phyloP scores from a whole-genome alignment of 2,888 invertebrate species.

The Drepana falcataria region DNA sequence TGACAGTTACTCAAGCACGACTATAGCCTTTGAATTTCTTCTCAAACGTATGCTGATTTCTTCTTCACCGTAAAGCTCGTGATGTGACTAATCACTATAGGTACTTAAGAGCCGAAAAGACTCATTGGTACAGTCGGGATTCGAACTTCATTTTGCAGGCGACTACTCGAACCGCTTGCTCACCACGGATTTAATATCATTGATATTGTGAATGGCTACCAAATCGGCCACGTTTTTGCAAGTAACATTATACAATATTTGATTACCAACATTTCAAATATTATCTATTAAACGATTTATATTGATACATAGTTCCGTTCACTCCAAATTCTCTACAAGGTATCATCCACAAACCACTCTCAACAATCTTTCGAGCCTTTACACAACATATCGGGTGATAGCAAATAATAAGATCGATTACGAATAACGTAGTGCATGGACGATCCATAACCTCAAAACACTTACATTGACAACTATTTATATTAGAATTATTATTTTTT shows the following conservation, averaged over 20 bases:
- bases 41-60: too few species aligned
- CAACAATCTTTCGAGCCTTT: neutral
- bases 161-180: too few species aligned
- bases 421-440: conserved; percentile 6
- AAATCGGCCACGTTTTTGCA: conserved; percentile 18
- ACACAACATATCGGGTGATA: neutral
- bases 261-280: conserved; percentile 1
- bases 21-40: too few species aligned
- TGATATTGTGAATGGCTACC: too few species aligned
- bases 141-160: too few species aligned
- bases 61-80: too few species aligned
- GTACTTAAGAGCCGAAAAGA: too few species aligned
- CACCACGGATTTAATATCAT: too few species aligned
- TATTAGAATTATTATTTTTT: conserved; percentile 20
- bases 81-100: too few species aligned
- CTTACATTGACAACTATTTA: conserved; percentile 27
- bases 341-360: conserved; percentile 1
- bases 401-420: neutral
- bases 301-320: neutral
- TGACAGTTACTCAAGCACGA: too few species aligned
- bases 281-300: neutral
- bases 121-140: too few species aligned
- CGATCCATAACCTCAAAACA: conserved; percentile 14
- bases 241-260: conserved; percentile 11
- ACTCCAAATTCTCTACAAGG: conserved; percentile 1